phyloP scores from a whole-genome alignment of 2,797 vertebrate species.

The Dermochelys coriacea region DNA sequence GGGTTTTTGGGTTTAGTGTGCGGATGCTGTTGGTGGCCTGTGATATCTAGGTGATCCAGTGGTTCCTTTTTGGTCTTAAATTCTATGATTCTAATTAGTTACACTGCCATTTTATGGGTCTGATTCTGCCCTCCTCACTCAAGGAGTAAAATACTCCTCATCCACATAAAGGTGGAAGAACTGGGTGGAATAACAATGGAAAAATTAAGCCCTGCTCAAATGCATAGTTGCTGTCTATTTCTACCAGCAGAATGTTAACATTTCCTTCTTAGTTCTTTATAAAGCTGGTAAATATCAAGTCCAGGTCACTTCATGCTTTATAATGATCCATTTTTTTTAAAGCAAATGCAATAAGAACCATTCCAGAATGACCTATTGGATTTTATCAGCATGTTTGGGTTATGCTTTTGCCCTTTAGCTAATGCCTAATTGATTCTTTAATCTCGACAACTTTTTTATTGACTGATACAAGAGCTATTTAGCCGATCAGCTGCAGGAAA shows the following conservation, averaged over 20 bases:
- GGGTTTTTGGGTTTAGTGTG: not conserved
- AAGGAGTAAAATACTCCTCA: not conserved
- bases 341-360: constrained; percentile 45
- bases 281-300: not conserved
- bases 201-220: not conserved
- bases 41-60: not conserved
- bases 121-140: not conserved
- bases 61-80: not conserved
- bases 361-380: constrained; percentile 59
- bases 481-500: constrained; percentile 24
- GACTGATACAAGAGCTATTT: constrained; percentile 67
- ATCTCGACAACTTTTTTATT: constrained; percentile 70
- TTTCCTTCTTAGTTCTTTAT: not conserved
- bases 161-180: not conserved
- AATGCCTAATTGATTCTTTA: constrained; percentile 74
- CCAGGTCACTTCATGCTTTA: not conserved
- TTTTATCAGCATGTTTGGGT: constrained; percentile 75
- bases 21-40: not conserved
- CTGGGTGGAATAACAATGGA: not conserved
- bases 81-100: not conserved
- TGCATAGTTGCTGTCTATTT: fast-evolving
- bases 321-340: constrained; percentile 44
- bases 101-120: not conserved
- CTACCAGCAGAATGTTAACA: not conserved
- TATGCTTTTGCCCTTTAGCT: constrained; percentile 60